A percentile compares a stretch with the other conserved stretches of the same genome.
Conservation (phyloP, 2,888 invertebrate species). For the Agelastica alni region DNA sequence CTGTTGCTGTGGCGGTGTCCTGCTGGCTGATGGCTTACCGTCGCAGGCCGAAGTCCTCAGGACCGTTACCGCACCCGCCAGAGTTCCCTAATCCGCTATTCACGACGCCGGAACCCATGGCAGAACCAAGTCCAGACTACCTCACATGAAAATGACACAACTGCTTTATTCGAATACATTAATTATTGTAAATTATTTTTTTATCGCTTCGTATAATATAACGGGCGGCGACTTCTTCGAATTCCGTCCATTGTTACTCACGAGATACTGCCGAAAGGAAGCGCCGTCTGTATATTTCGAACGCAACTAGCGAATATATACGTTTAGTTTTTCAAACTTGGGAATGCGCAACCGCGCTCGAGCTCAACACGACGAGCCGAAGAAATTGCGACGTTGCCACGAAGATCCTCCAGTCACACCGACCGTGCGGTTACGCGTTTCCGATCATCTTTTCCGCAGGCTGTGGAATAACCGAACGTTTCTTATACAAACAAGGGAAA, state of each 20-base stretch:
- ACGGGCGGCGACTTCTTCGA: constrained; percentile 27
- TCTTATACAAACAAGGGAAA: constrained; percentile 49
- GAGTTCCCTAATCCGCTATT: constrained; percentile 95
- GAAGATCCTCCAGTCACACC: too few species aligned
- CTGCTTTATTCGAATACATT: constrained; percentile 21
- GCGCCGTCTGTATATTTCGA: constrained; percentile 30
- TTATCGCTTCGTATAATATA: constrained; percentile 28
- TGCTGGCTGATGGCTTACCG: constrained; percentile 96
- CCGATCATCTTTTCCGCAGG: constrained; percentile 56
- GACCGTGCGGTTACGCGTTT: constrained; percentile 42
- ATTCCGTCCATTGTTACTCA: constrained; percentile 50
- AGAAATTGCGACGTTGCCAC: not conserved
- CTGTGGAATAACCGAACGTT: constrained; percentile 44
- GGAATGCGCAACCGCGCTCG: constrained; percentile 39
- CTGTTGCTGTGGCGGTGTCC: constrained; percentile 91
- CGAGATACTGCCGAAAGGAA: constrained; percentile 40
- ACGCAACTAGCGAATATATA: constrained; percentile 40
- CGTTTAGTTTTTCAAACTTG: constrained; percentile 31
- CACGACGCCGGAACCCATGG: constrained; percentile 78
- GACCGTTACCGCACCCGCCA: constrained; percentile 91
- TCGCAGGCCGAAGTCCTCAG: constrained; percentile 82
- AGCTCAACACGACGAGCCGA: not conserved
- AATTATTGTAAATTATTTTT: constrained; percentile 36
- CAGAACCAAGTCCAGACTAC: constrained; percentile 83
- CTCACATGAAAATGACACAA: constrained; percentile 64